These are phyloP conservation scores for Halcyon badia DNA, from an alignment of 2,797 vertebrate species.

Conservation along the genomic window DNA sequence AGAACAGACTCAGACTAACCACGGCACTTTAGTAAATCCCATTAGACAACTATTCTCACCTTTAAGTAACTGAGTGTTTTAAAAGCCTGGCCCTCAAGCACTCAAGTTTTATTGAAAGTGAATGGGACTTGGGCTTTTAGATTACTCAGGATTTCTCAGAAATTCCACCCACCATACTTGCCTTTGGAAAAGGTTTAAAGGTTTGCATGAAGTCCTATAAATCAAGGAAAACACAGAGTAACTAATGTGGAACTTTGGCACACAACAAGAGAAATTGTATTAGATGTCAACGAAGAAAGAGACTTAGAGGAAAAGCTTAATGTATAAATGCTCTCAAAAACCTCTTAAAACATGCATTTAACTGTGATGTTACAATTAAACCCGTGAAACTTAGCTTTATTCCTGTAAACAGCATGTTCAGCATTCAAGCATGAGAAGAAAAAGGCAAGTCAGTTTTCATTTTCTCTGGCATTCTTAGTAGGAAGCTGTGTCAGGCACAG, in stretches of 20 bases:
- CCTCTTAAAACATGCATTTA: not conserved
- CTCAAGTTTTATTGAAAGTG: conserved; percentile 24
- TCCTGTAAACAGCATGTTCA: not conserved
- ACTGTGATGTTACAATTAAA: not conserved
- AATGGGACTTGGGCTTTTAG: conserved; percentile 5
- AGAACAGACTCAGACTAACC: not conserved
- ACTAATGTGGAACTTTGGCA: not conserved
- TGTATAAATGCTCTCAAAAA: not conserved
- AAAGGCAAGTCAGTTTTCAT: not conserved
- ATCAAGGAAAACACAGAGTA: not conserved
- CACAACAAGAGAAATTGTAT: not conserved
- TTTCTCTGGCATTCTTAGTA: not conserved
- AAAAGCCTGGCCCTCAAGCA: conserved; percentile 7
- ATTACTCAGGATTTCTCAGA: conserved; percentile 35
- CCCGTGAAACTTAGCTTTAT: not conserved
- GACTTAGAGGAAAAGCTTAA: not conserved
- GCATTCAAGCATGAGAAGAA: not conserved
- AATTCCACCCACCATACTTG: not conserved
- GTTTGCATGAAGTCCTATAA: conserved; percentile 1
- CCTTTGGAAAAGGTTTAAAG: not conserved
- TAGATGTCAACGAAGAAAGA: not conserved
- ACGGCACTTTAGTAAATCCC: conserved; percentile 16
- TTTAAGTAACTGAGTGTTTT: conserved; percentile 7
- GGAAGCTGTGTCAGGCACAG: not conserved
- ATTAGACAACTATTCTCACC: conserved; percentile 8